Conservation (phyloP, 2,797 vertebrate genomes). For the Limosa lapponica region DNA sequence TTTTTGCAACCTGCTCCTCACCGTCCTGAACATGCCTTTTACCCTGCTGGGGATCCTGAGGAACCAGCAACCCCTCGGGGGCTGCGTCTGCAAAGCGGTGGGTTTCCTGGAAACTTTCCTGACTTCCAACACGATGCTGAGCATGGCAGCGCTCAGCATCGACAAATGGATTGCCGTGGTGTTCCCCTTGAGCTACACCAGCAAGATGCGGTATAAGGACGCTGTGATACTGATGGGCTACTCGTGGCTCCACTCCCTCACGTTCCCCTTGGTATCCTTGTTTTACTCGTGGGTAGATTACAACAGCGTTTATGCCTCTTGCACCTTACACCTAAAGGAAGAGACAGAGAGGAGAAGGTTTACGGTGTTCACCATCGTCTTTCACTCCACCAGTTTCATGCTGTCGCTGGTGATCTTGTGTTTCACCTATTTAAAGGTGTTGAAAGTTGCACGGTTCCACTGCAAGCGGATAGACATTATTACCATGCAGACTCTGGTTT, state of each 20-base stretch:
- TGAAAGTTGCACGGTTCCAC: constrained; percentile 84
- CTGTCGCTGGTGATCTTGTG: constrained; percentile 81
- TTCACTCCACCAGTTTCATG: constrained; percentile 80
- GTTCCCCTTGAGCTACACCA: constrained; percentile 83
- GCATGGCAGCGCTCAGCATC: constrained; percentile 84
- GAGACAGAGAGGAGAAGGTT: constrained; percentile 77
- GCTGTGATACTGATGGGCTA: constrained; percentile 80
- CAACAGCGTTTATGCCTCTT: constrained; percentile 81
- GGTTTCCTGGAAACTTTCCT: constrained; percentile 84
- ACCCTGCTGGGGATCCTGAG: constrained; percentile 77
- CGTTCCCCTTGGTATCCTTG: constrained; percentile 77
- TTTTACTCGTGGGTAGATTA: constrained; percentile 83
- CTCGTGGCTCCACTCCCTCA: constrained; percentile 81
- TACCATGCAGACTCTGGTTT: constrained; percentile 84
- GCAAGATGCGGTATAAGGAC: constrained; percentile 83
- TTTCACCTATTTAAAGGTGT: constrained; percentile 83
- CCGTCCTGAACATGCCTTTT: constrained; percentile 81
- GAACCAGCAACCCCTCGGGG: constrained; percentile 79
- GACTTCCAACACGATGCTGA: constrained; percentile 82
- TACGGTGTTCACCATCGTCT: constrained; percentile 78
- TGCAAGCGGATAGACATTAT: constrained; percentile 85
- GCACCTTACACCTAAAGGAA: constrained; percentile 77
- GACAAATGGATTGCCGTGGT: constrained; percentile 85
- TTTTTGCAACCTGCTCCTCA: constrained; percentile 84
- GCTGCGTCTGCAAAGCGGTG: constrained; percentile 72